phyloP scores from a whole-genome alignment of 2,888 invertebrate species.

The Melitaea athalia region DNA sequence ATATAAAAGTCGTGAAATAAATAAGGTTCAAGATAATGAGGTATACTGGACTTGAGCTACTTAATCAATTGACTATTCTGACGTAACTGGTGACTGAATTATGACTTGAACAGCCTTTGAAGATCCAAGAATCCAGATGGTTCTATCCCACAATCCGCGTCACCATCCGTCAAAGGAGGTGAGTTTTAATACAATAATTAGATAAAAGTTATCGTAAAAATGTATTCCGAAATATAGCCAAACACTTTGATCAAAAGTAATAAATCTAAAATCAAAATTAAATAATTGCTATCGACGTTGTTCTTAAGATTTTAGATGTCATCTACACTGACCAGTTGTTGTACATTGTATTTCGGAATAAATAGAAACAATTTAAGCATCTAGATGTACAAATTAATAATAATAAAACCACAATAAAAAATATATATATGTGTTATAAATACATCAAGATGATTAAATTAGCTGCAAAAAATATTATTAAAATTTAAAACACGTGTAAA shows the following conservation, averaged over 20 bases:
- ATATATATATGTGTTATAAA: no score
- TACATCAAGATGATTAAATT: neutral
- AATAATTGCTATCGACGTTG: no score
- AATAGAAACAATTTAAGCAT: neutral
- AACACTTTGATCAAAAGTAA: no score
- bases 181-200: conserved; percentile 52
- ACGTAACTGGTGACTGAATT: conserved; percentile 32
- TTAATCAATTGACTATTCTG: conserved; percentile 9
- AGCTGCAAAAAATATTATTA: conserved; percentile 25
- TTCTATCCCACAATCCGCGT: conserved; percentile 63
- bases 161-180: conserved; percentile 64
- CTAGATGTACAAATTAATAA: conserved; percentile 8
- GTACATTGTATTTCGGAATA: neutral
- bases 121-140: conserved; percentile 54
- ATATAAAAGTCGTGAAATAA: neutral
- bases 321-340: neutral
- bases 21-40: neutral
- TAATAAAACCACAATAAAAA: no score
- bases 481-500: neutral
- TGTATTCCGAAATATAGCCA: neutral
- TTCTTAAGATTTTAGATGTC: no score
- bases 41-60: neutral
- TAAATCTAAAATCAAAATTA: no score
- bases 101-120: conserved; percentile 50
- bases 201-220: neutral